Base-by-base conservation (phyloP, 2,888 invertebrate species). In the Cepaea hortensis region DNA sequence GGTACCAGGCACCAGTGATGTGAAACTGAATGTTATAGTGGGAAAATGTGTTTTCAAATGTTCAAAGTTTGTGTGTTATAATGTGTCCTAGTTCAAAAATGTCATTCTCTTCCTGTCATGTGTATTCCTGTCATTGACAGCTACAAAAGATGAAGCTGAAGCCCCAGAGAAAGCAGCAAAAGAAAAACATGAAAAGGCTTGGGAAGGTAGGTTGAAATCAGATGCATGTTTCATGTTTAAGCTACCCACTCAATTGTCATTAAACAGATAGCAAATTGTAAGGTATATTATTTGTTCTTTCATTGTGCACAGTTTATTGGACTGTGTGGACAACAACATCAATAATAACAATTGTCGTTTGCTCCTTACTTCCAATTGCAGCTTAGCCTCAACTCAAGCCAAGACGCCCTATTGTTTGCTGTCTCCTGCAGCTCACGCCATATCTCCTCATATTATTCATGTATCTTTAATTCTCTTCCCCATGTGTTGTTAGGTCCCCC, bases 141-240 rank as follows among this genome's bases (percentile, higher is more conserved):
- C 68, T 80, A 62, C 62, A 35, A 95, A 95, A 91, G 92, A 92
- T 85, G 97, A 97, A 93, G 97, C 97, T n/a, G 97, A 97, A 90
- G 95, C 96, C 70, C 95, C 97, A 1, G 97, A 95, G 90, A 94
- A 91, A 70, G 95, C 96, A 93, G 95, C 96, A 85, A 98, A 98
- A 93, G 94, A 95, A 7, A 92, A 90, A 87, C 94, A 95, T 90
- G 92, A 94, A 76, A 90, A 93, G 15, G 92, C 91, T 35, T 95
- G 95, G 95, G 93, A 94, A 92, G 95, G 95, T 95, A 88, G n/a
- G 23, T 61, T 79, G 55, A n/a, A 61, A 61, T 3, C 9, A 35
- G 23, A 73, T 88, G 65, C 46, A 55, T 9, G 55, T 6, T 55
- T 55, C 55, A 9, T 55, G 11, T 55, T 20, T 20, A 15, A 50